Evolutionary conservation across 2,888 invertebrate genomes (phyloP), one percentile per base, ranked within the genome.

Genomic region (Tridacna gigas): DNA sequence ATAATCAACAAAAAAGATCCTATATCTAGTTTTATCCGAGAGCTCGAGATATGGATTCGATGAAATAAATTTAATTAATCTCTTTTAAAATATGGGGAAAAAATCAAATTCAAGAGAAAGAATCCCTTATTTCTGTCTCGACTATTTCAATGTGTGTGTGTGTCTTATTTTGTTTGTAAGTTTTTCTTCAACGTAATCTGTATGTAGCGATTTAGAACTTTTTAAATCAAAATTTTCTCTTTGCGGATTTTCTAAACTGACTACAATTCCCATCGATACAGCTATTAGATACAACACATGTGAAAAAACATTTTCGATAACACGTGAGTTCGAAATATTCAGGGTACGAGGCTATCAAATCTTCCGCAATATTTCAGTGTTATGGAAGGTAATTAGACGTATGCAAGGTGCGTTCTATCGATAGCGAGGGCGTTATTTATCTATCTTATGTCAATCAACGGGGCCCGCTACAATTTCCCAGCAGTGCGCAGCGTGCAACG

Each of bases 31-130:
- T 25, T 71, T 47, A 48, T 26, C 71, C 13, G 1, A 37, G 20
- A 48, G 71, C 51, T 73, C 15, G 25, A 65, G 85, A 85, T 85
- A 85, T 75, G 79, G 28, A 65, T 45, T 77, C 80, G 85, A 69
- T 85, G 85, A 85, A 82, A 85, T 74, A 74, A 79, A 73, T 85
- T 85, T 85, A 85, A 85, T 85, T 82, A 85, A 85, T 85, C 80
- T 82, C 85, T 79, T 85, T 80, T 71, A 78, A 78, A 73, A 71
- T 78, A 71, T 71, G 61, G 73, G 60, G 73, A 61, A n/a, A 48
- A 78, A 60, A 71, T 78, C 71, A 71, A 2, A 37, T 7, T 28
- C 45, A 2, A 63, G 11, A 37, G 63, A 18, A 63, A 4, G 4
- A 22, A 13, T 22, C 63, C 63, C 63, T 63, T 63, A n/a, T 13